These are phyloP conservation scores for Trachymyrmex septentrionalis DNA, from an alignment of 1,140 invertebrate genomes.

Conservation along the genomic window DNA sequence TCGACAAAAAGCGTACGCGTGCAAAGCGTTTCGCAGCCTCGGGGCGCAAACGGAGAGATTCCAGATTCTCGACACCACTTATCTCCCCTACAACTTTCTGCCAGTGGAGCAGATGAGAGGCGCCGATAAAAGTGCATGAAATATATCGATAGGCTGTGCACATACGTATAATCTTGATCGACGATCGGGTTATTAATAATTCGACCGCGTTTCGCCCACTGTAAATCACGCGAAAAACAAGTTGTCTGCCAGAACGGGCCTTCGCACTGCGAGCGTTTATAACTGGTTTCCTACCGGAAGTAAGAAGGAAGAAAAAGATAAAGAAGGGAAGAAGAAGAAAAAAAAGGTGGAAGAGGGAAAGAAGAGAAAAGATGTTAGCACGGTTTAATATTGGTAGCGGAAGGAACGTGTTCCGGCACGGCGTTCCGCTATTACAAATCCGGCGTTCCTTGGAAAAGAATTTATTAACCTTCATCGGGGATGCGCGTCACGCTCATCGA, in stretches of 20 bases:
- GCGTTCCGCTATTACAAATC: conserved; percentile 20
- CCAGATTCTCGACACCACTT: conserved; percentile 79
- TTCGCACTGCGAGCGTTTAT: conserved; percentile 39
- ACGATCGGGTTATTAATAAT: conserved; percentile 77
- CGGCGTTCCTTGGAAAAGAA: conserved; percentile 1
- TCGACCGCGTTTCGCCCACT: conserved; percentile 73
- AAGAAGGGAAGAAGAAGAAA: neutral
- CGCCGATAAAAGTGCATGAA: conserved; percentile 77
- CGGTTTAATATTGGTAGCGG: conserved; percentile 50
- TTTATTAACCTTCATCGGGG: conserved; percentile 23
- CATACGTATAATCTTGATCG: conserved; percentile 66
- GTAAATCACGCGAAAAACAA: conserved; percentile 64
- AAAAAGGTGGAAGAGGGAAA: neutral
- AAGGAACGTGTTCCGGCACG: conserved; percentile 9
- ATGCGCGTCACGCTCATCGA: conserved; percentile 49
- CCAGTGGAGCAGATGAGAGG: conserved; percentile 76
- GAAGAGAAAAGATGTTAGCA: neutral
- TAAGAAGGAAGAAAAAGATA: neutral
- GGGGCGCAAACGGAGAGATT: conserved; percentile 71
- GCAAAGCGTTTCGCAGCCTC: conserved; percentile 75
- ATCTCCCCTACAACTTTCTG: conserved; percentile 76
- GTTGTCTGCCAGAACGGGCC: conserved; percentile 56
- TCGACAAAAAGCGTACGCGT: conserved; percentile 76
- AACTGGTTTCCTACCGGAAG: conserved; percentile 52
- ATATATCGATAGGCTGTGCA: conserved; percentile 75